Evolutionary conservation across 2,888 invertebrate species (phyloP).

Genomic region (Entomobrya proxima): DNA sequence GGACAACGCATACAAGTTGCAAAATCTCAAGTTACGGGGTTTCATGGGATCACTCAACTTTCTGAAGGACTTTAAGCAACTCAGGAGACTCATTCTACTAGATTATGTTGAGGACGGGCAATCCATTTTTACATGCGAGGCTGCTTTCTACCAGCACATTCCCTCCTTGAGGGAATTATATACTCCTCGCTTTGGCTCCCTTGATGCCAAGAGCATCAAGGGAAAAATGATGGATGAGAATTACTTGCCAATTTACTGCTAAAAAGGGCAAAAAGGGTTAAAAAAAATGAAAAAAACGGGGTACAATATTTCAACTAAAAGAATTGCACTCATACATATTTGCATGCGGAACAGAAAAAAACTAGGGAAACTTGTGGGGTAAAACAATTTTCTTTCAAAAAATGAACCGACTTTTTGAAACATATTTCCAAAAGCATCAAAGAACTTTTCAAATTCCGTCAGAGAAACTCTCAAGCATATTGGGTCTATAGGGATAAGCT

Average conservation of each 20-base stretch:
- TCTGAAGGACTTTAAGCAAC: conserved; percentile 5
- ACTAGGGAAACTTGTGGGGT: no score
- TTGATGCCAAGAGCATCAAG: conserved; percentile 1
- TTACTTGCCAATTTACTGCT: conserved; percentile 41
- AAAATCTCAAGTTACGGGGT: conserved; percentile 38
- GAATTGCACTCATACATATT: no score
- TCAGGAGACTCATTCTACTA: conserved; percentile 19
- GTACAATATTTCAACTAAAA: no score
- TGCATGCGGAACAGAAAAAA: no score
- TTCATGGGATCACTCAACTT: conserved; percentile 39
- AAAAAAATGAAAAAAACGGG: no score
- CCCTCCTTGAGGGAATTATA: conserved; percentile 32
- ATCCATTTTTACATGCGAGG: not conserved
- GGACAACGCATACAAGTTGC: not conserved
- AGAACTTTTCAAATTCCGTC: no score
- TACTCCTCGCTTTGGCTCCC: not conserved
- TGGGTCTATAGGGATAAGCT: no score
- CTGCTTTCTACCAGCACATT: conserved; percentile 13
- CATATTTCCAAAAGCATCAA: no score
- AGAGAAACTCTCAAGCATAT: no score
- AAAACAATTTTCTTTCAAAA: no score
- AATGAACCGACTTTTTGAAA: no score
- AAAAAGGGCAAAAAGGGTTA: not conserved
- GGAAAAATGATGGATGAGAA: conserved; percentile 28
- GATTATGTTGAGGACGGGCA: conserved; percentile 6